These are phyloP conservation scores for Synaphobranchus kaupii DNA, from an alignment of 2,797 vertebrate species.

Conservation along the genomic window DNA sequence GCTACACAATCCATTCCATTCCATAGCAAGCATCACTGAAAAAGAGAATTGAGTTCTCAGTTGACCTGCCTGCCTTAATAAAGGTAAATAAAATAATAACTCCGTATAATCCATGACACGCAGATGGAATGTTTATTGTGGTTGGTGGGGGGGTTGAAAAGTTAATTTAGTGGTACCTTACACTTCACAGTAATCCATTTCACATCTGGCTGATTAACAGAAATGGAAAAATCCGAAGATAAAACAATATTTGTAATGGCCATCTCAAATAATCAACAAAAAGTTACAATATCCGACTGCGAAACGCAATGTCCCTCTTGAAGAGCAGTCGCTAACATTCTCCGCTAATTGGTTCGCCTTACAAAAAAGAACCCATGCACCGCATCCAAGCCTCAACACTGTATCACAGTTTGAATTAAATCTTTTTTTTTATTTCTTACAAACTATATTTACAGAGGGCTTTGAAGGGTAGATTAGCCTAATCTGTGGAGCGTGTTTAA, in stretches of 20 bases:
- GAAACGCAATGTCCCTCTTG: neutral
- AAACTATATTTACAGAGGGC: conserved; percentile 21
- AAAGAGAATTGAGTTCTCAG: neutral
- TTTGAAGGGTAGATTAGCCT: conserved; percentile 22
- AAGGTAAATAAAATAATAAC: neutral
- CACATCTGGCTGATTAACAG: neutral
- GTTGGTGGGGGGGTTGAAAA: neutral
- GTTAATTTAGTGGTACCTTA: neutral
- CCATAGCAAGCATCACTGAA: neutral
- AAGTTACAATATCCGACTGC: neutral
- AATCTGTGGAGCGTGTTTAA: neutral
- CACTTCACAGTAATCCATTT: neutral
- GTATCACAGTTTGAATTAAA: conserved; percentile 45
- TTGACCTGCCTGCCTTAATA: neutral
- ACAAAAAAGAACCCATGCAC: neutral
- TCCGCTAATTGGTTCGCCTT: neutral
- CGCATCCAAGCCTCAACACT: neutral
- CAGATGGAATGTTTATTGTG: neutral
- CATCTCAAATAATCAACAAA: neutral
- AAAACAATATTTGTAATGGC: neutral
- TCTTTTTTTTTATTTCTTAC: conserved; percentile 21
- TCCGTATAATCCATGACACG: neutral
- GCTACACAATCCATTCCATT: neutral
- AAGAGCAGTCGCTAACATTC: neutral
- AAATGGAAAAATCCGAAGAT: neutral